Base-by-base conservation (phyloP, 2,888 invertebrate genomes). In the Agonopterix subpropinquella region DNA sequence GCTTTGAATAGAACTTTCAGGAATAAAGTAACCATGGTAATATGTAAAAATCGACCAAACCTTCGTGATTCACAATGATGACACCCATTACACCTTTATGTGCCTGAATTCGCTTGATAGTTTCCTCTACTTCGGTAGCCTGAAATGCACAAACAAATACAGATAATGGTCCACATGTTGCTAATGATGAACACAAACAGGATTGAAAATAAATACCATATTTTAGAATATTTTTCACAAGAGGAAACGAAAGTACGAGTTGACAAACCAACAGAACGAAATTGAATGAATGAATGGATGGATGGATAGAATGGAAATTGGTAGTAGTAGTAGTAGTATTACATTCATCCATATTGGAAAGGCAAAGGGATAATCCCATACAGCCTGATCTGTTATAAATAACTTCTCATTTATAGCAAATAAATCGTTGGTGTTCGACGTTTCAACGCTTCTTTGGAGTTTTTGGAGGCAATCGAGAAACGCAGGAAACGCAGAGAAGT, bases 11-110 rank as follows among this genome's bases (percentile, higher is more conserved):
- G 44, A 45, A 45, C 11, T 36, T 45, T 37, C 15, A 13, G 28
- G 28, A 28, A 37, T 35, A 37, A 28, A 47, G n/a, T 53, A 47
- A 28, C 45, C 41, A 47, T 48, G 51, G 50, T 55, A 62, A 52
- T 52, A 9, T 35, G 39, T 51, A 18, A 61, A 59, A 71, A 84
- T 87, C 72, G 86, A 85, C 68, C 83, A 80, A 89, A 98, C 98
- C 99, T 93, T 99, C 98, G 54, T 94, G 92, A 86, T 99, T 99
- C 52, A 98, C 96, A 52, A 99, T 96, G 76, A 99, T 96, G 47
- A 98, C 95, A 56, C 99, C 99, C 71, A 96, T 94, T 51, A 99
- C 99, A 61, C 99, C 99, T 88, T 98, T 98, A 72, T 99, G 98
- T 45, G 95, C 93, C 75, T 98, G 97, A 68, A 99, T 97, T 56